Percentiles rank a stretch among this genome's conserved stretches.
Evolutionary conservation across 2,113 vertebrate species (phyloP).

Genomic region (Lagopus muta): DNA sequence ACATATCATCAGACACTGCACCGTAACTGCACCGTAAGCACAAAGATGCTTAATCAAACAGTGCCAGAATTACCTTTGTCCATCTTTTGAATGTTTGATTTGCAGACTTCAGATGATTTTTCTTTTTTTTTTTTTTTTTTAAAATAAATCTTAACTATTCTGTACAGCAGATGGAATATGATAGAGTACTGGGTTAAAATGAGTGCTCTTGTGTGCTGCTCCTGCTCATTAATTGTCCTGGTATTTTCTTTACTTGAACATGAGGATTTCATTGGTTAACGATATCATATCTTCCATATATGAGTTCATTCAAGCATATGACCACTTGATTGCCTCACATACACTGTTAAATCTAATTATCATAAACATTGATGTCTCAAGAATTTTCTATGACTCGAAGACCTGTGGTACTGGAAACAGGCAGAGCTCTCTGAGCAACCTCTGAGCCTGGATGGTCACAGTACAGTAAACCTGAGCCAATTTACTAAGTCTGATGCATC

Average conservation of each 20-base stretch:
- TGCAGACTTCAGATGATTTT: neutral
- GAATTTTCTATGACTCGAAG: neutral
- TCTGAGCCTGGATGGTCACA: neutral
- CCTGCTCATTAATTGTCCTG: constrained; percentile 12
- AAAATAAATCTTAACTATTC: neutral
- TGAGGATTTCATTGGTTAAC: constrained; percentile 42
- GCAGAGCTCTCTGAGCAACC: neutral
- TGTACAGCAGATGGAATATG: neutral
- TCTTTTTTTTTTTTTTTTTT: neutral
- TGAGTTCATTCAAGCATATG: constrained; percentile 48
- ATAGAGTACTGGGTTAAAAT: neutral
- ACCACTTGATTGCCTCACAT: constrained; percentile 47
- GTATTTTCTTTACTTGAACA: neutral
- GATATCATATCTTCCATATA: neutral
- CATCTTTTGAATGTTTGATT: neutral
- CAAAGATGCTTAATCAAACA: neutral
- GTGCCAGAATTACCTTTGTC: neutral
- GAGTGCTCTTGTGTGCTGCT: neutral
- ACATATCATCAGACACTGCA: neutral
- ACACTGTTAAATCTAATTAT: constrained; percentile 53
- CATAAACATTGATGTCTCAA: constrained; percentile 15
- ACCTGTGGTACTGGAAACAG: rapidly evolving
- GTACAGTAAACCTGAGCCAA: neutral
- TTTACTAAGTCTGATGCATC: neutral
- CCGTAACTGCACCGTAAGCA: neutral